Percentiles rank a stretch among this genome's conserved stretches.
These are phyloP conservation scores for Macrosiphum euphorbiae DNA, from an alignment of 2,888 invertebrate genomes.

Conservation along the genomic window DNA sequence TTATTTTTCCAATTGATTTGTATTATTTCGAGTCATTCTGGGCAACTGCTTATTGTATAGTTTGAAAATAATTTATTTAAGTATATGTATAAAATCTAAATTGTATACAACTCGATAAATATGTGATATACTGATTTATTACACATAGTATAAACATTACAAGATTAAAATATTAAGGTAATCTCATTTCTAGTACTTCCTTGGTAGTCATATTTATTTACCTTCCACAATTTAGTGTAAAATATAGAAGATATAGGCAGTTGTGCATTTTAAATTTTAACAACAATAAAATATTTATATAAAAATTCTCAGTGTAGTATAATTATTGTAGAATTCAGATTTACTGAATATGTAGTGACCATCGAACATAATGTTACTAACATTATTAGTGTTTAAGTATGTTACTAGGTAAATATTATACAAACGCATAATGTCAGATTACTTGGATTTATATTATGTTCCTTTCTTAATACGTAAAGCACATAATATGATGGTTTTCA, in stretches of 20 bases:
- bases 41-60: background rate
- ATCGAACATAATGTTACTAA: no score
- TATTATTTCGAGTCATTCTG: background rate
- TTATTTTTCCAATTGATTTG: background rate
- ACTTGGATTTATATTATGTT: background rate
- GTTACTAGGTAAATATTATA: background rate
- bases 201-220: background rate
- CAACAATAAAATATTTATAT: background rate
- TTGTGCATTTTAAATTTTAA: background rate
- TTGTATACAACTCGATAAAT: background rate
- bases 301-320: background rate
- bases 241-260: background rate
- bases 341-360: background rate
- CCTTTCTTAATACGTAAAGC: background rate
- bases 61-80: background rate
- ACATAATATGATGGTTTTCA: background rate
- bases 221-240: background rate
- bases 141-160: background rate
- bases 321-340: background rate
- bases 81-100: background rate
- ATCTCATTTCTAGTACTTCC: no score
- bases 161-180: background rate
- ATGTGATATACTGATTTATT: background rate
- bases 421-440: background rate
- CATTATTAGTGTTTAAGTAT: background rate